Percentiles rank a stretch among this genome's conserved stretches.
phyloP scores from a whole-genome alignment of 2,113 vertebrate genomes.

The Pseudonaja textilis region DNA sequence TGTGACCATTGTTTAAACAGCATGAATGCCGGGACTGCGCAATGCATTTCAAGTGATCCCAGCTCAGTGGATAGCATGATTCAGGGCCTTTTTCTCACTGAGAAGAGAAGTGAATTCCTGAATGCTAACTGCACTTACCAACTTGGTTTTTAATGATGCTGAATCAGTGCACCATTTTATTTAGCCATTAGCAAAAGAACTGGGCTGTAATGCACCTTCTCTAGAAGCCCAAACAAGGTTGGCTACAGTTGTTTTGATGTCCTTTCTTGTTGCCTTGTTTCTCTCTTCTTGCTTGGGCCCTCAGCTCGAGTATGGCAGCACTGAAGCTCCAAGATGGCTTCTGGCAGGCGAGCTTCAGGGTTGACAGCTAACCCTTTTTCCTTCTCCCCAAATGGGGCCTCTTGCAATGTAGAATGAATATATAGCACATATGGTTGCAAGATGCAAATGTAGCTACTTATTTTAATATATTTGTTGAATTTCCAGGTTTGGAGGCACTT shows the following conservation, averaged over 20 bases:
- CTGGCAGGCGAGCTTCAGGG: no score
- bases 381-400: not conserved
- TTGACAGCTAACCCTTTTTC: no score
- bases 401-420: not conserved
- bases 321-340: no score
- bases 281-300: not conserved
- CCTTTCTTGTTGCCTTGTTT: not conserved
- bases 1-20: constrained; percentile 23
- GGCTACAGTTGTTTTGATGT: not conserved
- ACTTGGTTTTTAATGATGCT: not conserved
- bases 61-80: constrained; percentile 13
- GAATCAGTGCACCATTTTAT: not conserved
- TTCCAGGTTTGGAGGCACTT: no score
- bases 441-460: no score
- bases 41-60: constrained; percentile 20
- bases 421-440: not conserved
- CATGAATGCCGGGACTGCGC: constrained; percentile 33
- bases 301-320: no score
- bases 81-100: not conserved
- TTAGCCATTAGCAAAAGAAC: not conserved
- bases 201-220: constrained; percentile 1
- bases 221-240: not conserved
- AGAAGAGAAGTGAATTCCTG: not conserved
- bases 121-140: accelerated
- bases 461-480: no score